Percentiles rank a stretch among this genome's conserved stretches.
Conservation (phyloP, 2,797 vertebrate species). For the Siniperca scherzeri region DNA sequence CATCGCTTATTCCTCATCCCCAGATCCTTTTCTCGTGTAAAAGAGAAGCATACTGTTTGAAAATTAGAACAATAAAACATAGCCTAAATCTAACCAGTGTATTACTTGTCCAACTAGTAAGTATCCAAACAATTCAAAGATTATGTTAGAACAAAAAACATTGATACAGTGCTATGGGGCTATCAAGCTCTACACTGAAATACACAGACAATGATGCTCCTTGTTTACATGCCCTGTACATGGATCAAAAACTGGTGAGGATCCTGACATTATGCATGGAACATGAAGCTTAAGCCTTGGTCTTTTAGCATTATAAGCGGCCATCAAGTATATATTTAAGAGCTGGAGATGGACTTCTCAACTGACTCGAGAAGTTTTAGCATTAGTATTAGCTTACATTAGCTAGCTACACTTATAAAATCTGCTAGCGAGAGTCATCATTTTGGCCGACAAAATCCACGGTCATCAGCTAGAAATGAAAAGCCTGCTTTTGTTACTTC, state of each 20-base stretch:
- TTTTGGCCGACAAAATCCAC: too few species aligned
- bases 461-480: not conserved
- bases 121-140: not conserved
- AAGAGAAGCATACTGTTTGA: not conserved
- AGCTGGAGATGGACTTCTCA: not conserved
- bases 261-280: not conserved
- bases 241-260: not conserved
- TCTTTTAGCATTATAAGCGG: not conserved
- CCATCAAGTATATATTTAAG: not conserved
- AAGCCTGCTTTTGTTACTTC: not conserved
- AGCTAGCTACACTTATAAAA: not conserved
- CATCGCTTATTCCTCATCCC: not conserved
- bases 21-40: not conserved
- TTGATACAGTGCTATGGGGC: not conserved
- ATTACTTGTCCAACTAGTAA: not conserved
- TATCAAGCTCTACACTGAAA: not conserved
- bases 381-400: not conserved
- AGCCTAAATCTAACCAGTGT: not conserved
- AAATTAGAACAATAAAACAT: not conserved
- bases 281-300: constrained; percentile 1
- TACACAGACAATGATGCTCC: constrained; percentile 3
- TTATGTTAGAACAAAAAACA: not conserved
- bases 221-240: constrained; percentile 6
- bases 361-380: too few species aligned
- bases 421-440: not conserved